Percentiles rank a stretch among this genome's conserved stretches.
These are phyloP conservation scores for Metacarcinus magister DNA, from an alignment of 2,888 invertebrate genomes.

Conservation along the genomic window DNA sequence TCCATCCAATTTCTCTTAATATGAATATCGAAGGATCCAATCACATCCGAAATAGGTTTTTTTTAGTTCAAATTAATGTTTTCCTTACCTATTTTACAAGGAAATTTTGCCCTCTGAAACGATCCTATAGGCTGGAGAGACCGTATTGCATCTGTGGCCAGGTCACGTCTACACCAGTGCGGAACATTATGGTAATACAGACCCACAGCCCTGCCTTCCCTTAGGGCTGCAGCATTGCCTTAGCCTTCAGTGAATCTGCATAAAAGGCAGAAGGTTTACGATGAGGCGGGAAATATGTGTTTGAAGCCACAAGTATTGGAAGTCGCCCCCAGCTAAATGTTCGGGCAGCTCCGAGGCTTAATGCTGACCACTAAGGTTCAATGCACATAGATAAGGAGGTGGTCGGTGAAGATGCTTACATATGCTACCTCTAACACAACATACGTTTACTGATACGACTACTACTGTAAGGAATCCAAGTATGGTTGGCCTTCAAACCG, in stretches of 20 bases:
- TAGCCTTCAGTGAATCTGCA: neutral
- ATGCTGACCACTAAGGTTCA: neutral
- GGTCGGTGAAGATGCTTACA: neutral
- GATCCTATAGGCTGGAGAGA: neutral
- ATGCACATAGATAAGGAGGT: too few relatives aligned
- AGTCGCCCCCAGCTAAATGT: neutral
- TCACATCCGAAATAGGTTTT: neutral
- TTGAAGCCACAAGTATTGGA: neutral
- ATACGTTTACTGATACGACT: neutral
- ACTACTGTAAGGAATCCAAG: neutral
- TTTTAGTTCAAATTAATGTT: neutral
- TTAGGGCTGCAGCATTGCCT: neutral
- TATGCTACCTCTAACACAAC: neutral
- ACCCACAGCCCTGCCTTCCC: neutral
- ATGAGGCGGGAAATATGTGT: neutral
- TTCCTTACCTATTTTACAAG: neutral
- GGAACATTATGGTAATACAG: constrained; percentile 28
- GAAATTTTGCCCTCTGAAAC: neutral
- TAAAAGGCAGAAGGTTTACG: neutral
- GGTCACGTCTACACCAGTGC: neutral
- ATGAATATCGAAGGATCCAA: neutral
- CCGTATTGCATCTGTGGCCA: neutral
- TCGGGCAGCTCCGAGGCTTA: neutral
- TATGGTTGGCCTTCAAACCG: neutral
- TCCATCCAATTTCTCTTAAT: neutral